phyloP scores from a whole-genome alignment of 2,888 invertebrate species.

The Julus scanicus region DNA sequence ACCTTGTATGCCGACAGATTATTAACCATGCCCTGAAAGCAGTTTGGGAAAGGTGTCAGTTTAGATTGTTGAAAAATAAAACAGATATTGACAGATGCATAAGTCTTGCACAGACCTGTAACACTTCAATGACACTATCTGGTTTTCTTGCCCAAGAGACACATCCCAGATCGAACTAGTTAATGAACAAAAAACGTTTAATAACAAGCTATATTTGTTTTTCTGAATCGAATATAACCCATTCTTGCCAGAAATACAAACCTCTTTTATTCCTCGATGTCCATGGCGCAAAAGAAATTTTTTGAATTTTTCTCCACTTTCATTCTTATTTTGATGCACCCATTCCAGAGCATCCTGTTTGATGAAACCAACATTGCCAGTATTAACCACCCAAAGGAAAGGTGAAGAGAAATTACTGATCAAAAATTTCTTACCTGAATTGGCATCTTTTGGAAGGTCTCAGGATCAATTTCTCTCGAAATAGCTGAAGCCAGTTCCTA shows the following conservation, averaged over 20 bases:
- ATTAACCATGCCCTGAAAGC: neutral
- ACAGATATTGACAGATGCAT: neutral
- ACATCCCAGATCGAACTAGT: slow-evolving; percentile 75
- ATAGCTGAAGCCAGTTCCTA: slow-evolving; percentile 42
- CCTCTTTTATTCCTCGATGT: slow-evolving; percentile 72
- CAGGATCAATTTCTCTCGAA: slow-evolving; percentile 48
- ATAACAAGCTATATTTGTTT: neutral
- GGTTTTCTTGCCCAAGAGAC: slow-evolving; percentile 77
- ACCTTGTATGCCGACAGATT: neutral
- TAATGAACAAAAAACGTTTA: no score
- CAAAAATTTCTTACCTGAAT: neutral
- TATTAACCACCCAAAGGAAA: no score
- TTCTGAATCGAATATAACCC: neutral
- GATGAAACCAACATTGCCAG: no score
- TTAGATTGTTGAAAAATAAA: neutral
- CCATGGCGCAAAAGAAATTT: slow-evolving; percentile 77
- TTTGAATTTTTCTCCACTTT: slow-evolving; percentile 69
- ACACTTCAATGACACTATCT: slow-evolving; percentile 72
- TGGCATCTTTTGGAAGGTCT: slow-evolving; percentile 44
- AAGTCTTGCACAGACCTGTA: slow-evolving; percentile 68
- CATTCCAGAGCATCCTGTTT: slow-evolving; percentile 70
- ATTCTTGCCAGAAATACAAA: slow-evolving; percentile 58
- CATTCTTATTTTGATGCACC: slow-evolving; percentile 71
- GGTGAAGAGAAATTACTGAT: neutral
- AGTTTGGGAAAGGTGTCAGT: neutral